These are phyloP conservation scores for Oncorhynchus mykiss DNA, from an alignment of 2,113 vertebrate genomes.

Conservation along the genomic window DNA sequence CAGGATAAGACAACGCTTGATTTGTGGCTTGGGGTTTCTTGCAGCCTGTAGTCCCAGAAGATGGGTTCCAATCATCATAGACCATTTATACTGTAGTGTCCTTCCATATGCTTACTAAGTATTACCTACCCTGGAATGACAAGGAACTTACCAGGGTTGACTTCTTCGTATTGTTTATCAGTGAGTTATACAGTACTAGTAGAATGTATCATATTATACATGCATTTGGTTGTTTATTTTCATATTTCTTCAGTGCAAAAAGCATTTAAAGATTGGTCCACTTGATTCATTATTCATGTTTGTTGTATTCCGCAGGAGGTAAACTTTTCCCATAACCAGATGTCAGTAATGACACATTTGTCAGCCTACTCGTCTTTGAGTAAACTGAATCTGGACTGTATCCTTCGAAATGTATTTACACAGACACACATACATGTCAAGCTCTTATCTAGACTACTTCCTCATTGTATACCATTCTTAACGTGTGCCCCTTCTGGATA, in stretches of 20 bases:
- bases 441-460: neutral
- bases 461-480: conserved; percentile 62
- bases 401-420: conserved; percentile 74
- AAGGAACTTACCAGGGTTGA: conserved; percentile 31
- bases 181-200: conserved; percentile 2
- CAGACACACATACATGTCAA: neutral
- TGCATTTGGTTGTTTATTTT: too few species aligned
- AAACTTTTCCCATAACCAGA: conserved; percentile 85
- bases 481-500: conserved; percentile 47
- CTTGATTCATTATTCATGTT: conserved; percentile 8
- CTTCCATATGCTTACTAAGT: conserved; percentile 59
- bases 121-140: conserved; percentile 59
- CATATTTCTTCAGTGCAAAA: too few species aligned
- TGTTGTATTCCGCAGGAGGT: conserved; percentile 74
- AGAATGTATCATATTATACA: neutral
- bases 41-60: conserved; percentile 53
- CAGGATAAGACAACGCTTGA: conserved; percentile 56
- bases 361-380: conserved; percentile 74
- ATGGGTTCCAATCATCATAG: conserved; percentile 55
- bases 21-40: conserved; percentile 49
- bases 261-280: too few species aligned
- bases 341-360: conserved; percentile 85
- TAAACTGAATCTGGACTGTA: conserved; percentile 87
- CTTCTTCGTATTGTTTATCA: neutral
- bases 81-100: conserved; percentile 64